Percentiles rank a stretch among this genome's conserved stretches.
Conservation (phyloP, 2,113 vertebrate genomes). For the Sander vitreus region DNA sequence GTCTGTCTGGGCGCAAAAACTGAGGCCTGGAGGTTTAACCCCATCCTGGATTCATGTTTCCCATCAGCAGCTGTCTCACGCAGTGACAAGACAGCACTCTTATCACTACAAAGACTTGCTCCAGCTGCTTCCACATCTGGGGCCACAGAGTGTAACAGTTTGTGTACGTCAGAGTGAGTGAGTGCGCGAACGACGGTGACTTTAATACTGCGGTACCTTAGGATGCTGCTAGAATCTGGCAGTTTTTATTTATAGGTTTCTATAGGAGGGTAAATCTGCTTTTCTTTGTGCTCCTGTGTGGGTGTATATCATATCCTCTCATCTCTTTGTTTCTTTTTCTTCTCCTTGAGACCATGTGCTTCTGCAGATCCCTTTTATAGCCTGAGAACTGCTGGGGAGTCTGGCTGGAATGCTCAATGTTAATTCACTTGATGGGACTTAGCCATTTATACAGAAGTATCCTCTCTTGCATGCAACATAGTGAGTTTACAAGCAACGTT, state of each 20-base stretch:
- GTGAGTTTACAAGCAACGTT: slow-evolving; percentile 17
- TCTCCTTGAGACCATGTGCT: slow-evolving; percentile 38
- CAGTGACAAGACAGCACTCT: slow-evolving; percentile 65
- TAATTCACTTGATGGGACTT: slow-evolving; percentile 29
- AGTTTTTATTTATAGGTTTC: slow-evolving; percentile 35
- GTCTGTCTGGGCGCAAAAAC: slow-evolving; percentile 46
- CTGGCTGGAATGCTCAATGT: slow-evolving; percentile 8
- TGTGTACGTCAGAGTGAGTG: slow-evolving; percentile 18
- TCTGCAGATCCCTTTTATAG: slow-evolving; percentile 14
- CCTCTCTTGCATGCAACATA: background rate
- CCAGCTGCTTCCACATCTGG: slow-evolving; percentile 70
- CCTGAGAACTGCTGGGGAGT: slow-evolving; percentile 19
- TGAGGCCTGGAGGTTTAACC: slow-evolving; percentile 52
- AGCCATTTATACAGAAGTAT: slow-evolving; percentile 9
- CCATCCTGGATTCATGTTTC: slow-evolving; percentile 67
- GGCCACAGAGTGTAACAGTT: slow-evolving; percentile 39
- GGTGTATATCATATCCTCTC: slow-evolving; percentile 59
- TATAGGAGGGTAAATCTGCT: slow-evolving; percentile 43
- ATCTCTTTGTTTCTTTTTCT: slow-evolving; percentile 46
- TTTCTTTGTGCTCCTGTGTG: slow-evolving; percentile 44
- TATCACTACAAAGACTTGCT: slow-evolving; percentile 65
- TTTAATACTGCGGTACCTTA: slow-evolving; percentile 10
- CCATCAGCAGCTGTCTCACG: slow-evolving; percentile 63
- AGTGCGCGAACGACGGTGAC: slow-evolving; percentile 3
- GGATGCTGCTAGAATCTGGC: slow-evolving; percentile 13